Percentiles rank a stretch among this genome's conserved stretches.
Conservation (phyloP, 2,888 invertebrate species). For the Antheraea yamamai region DNA sequence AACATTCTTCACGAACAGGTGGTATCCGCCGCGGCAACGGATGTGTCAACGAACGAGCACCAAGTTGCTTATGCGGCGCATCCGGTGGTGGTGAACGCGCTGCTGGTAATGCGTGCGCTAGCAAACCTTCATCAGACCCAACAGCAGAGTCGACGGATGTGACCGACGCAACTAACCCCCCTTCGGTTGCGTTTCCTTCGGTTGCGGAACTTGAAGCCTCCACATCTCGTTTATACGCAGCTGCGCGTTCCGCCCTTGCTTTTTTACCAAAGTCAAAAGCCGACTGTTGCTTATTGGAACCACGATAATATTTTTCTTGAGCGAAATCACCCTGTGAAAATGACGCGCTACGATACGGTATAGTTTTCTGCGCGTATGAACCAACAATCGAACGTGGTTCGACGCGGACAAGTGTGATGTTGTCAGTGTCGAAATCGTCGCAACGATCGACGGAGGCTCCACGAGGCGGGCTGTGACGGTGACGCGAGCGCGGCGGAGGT, state of each 20-base stretch:
- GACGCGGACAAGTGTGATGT: constrained; percentile 79
- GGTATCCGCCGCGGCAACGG: constrained; percentile 74
- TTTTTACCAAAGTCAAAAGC: constrained; percentile 73
- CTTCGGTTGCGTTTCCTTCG: constrained; percentile 67
- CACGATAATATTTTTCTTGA: constrained; percentile 77
- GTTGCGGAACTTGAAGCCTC: constrained; percentile 58
- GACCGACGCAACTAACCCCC: constrained; percentile 78
- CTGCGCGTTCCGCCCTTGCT: constrained; percentile 44
- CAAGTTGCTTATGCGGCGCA: constrained; percentile 73
- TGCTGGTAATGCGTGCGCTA: constrained; percentile 68
- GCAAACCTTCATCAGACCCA: constrained; percentile 82
- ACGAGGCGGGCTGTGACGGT: constrained; percentile 77
- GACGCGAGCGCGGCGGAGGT: constrained; percentile 79
- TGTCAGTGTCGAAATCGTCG: constrained; percentile 74
- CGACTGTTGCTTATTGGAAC: constrained; percentile 63
- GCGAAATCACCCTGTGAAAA: constrained; percentile 93
- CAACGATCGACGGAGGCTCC: constrained; percentile 74
- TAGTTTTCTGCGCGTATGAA: constrained; percentile 84
- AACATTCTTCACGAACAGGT: constrained; percentile 64
- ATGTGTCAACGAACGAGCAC: constrained; percentile 76
- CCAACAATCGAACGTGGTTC: constrained; percentile 83
- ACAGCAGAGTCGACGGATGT: constrained; percentile 83
- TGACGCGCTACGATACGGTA: constrained; percentile 91
- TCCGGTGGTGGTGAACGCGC: constrained; percentile 75
- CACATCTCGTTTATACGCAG: constrained; percentile 56